Conservation (phyloP, 2,113 vertebrate genomes). For the Onychostruthus taczanowskii region DNA sequence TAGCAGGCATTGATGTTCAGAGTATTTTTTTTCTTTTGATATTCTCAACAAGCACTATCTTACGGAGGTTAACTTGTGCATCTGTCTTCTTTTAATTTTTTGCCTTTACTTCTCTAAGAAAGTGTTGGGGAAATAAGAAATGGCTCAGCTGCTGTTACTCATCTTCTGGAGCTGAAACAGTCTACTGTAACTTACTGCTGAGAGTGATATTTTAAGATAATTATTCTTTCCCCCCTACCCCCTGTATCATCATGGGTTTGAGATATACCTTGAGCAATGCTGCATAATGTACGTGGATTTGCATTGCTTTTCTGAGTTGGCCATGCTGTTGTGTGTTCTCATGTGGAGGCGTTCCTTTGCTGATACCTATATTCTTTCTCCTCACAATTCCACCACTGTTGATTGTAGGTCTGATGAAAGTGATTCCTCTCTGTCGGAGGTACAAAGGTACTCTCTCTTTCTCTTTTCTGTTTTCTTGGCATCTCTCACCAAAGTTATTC, state of each 20-base stretch:
- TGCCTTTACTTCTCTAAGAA: not conserved
- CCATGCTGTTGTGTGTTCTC: slow-evolving; percentile 55
- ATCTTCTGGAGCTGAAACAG: not conserved
- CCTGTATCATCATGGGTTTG: not conserved
- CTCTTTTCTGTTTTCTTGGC: slow-evolving; percentile 65
- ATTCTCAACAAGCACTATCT: not conserved
- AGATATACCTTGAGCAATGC: not conserved
- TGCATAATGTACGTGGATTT: not conserved
- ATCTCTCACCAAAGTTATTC: slow-evolving; percentile 37
- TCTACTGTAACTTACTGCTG: not conserved
- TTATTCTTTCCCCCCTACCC: not conserved
- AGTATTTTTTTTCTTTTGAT: not conserved
- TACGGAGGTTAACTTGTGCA: not conserved
- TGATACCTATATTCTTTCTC: slow-evolving; percentile 77
- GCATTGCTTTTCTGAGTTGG: slow-evolving; percentile 47
- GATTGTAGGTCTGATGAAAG: slow-evolving; percentile 86
- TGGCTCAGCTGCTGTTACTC: not conserved
- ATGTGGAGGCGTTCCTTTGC: slow-evolving; percentile 59
- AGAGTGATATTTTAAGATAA: not conserved
- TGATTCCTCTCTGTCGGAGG: slow-evolving; percentile 84
- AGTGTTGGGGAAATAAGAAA: not conserved
- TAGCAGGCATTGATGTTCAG: not conserved
- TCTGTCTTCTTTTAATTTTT: not conserved
- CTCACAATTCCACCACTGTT: slow-evolving; percentile 77
- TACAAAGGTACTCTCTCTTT: slow-evolving; percentile 82